phyloP scores from a whole-genome alignment of 2,113 vertebrate genomes.

The Sylvilagus bachmani region DNA sequence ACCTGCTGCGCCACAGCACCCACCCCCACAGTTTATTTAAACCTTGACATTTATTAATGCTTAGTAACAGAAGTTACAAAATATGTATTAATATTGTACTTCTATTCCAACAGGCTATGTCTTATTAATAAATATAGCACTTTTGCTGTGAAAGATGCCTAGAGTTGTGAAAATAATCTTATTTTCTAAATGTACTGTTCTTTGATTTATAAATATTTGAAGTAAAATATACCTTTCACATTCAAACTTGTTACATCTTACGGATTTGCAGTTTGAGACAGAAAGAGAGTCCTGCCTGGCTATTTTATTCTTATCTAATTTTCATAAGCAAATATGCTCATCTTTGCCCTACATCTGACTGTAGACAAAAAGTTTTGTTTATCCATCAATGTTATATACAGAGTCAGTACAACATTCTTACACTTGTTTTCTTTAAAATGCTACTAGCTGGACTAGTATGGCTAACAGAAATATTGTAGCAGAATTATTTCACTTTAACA shows the following conservation, averaged over 20 bases:
- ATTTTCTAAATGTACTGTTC: neutral
- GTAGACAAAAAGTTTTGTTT: neutral
- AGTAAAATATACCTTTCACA: neutral
- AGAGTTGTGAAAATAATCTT: neutral
- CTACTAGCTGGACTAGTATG: conserved; percentile 22
- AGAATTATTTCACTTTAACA: conserved; percentile 63
- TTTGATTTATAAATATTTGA: neutral
- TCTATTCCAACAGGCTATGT: neutral
- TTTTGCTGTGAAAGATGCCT: conserved; percentile 20
- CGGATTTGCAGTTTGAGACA: neutral
- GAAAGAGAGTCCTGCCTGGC: neutral
- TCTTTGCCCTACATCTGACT: neutral
- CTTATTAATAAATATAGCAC: neutral
- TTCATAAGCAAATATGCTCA: neutral
- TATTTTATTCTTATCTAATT: conserved; percentile 31
- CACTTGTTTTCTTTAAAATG: neutral
- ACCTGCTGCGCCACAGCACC: too few relatives aligned
- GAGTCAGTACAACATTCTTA: neutral
- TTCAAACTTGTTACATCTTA: conserved; percentile 18
- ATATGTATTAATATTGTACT: neutral
- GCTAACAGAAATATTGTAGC: conserved; percentile 36
- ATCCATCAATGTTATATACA: neutral
- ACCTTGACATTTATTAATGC: conserved; percentile 7
- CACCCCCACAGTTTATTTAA: neutral
- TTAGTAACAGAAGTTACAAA: neutral